A percentile compares a stretch with the other conserved stretches of the same genome.
These are phyloP conservation scores for Cygnus olor DNA, from an alignment of 2,797 vertebrate species.

Conservation along the genomic window DNA sequence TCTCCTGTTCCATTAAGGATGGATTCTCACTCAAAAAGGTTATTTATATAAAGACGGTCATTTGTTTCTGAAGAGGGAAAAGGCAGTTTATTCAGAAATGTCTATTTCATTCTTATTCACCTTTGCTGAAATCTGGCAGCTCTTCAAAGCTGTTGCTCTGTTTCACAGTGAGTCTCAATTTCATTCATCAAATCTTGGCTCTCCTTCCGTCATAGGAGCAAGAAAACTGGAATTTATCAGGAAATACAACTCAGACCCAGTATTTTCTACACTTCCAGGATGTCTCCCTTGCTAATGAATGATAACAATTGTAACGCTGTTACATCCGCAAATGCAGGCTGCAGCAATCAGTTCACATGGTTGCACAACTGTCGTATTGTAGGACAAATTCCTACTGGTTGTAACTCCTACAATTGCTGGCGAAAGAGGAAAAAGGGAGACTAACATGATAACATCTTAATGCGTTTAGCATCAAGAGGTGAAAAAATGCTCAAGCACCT, in stretches of 20 bases:
- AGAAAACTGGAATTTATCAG: slow-evolving; percentile 25
- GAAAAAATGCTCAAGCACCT: not conserved
- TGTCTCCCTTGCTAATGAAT: not conserved
- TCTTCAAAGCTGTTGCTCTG: slow-evolving; percentile 40
- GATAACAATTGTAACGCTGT: not conserved
- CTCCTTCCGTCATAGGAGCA: not conserved
- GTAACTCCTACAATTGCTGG: not conserved
- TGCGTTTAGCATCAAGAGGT: not conserved
- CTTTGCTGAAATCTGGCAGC: slow-evolving; percentile 49
- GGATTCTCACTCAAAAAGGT: slow-evolving; percentile 31
- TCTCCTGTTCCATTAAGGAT: slow-evolving; percentile 20
- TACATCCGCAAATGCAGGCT: not conserved
- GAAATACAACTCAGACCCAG: not conserved
- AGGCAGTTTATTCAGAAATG: slow-evolving; percentile 23
- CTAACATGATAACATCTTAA: not conserved
- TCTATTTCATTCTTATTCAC: slow-evolving; percentile 24
- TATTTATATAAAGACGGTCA: slow-evolving; percentile 17
- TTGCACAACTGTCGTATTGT: not conserved
- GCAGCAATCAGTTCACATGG: not conserved
- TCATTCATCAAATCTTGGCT: slow-evolving; percentile 38
- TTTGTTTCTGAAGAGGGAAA: slow-evolving; percentile 24
- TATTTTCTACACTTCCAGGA: not conserved
- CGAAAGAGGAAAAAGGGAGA: not conserved
- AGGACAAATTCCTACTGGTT: not conserved
- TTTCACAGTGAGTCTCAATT: slow-evolving; percentile 2